Percentiles rank a stretch among this genome's conserved stretches.
Evolutionary conservation across 2,888 invertebrate species (phyloP).

Genomic region (Drosophila siamana): DNA sequence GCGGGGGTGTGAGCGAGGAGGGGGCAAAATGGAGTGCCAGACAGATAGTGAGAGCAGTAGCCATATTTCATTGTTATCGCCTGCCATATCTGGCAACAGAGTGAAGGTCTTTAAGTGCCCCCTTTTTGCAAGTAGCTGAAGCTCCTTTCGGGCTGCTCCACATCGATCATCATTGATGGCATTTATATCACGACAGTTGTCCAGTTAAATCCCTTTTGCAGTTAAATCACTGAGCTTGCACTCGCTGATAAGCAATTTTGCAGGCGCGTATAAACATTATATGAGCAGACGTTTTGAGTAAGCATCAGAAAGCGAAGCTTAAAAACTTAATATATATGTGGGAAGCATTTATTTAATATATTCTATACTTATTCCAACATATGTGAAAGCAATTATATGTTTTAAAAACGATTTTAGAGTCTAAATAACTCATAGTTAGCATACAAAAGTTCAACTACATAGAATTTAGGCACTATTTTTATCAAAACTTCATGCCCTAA

Average conservation of each 20-base stretch:
- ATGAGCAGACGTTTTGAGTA: too few relatives aligned
- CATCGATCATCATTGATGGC: constrained; percentile 71
- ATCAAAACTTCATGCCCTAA: too few relatives aligned
- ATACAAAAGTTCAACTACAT: too few relatives aligned
- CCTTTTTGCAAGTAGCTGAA: constrained; percentile 45
- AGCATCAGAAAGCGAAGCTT: too few relatives aligned
- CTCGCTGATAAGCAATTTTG: neutral
- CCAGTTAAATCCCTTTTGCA: constrained; percentile 7
- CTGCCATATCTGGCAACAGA: constrained; percentile 14
- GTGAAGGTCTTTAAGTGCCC: constrained; percentile 56
- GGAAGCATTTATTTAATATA: too few relatives aligned
- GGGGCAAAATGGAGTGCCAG: neutral
- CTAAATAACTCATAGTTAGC: too few relatives aligned
- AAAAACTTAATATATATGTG: too few relatives aligned
- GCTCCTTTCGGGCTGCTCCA: constrained; percentile 28
- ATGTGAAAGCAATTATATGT: too few relatives aligned
- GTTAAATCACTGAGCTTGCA: neutral
- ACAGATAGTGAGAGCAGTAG: constrained; percentile 18
- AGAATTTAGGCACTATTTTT: too few relatives aligned
- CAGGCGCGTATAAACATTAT: neutral
- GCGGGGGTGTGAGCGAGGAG: neutral
- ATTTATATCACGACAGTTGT: constrained; percentile 41
- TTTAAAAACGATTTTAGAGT: too few relatives aligned
- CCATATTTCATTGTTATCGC: constrained; percentile 72
- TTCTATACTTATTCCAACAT: too few relatives aligned